These are phyloP conservation scores for Buphagus erythrorhynchus DNA, from an alignment of 2,797 vertebrate genomes.

Conservation along the genomic window DNA sequence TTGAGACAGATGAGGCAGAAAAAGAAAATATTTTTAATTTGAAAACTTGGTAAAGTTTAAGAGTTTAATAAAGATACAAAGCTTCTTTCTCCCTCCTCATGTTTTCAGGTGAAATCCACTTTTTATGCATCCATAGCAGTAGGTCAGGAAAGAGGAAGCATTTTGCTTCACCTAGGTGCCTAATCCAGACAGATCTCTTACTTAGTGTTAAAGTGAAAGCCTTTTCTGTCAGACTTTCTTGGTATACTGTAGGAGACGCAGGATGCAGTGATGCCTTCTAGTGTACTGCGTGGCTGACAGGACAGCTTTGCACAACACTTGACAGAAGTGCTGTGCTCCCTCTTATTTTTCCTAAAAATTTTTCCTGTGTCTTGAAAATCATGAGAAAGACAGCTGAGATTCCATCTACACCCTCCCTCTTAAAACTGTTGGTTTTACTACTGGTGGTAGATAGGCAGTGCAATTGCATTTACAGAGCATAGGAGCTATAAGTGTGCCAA, in stretches of 20 bases:
- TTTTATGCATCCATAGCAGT: background rate
- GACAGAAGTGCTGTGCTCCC: background rate
- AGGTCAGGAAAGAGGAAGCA: background rate
- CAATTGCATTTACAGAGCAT: background rate
- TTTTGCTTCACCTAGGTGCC: background rate
- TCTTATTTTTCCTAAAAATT: background rate
- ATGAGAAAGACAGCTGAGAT: background rate
- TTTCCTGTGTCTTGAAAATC: background rate
- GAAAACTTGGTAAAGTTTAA: background rate
- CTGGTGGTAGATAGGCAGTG: background rate
- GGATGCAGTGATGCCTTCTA: background rate
- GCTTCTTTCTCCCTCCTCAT: background rate
- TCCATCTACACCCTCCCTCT: accelerated
- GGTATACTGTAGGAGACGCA: background rate
- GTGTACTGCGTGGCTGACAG: background rate
- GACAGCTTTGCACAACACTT: background rate
- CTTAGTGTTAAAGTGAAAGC: background rate
- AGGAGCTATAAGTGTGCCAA: background rate
- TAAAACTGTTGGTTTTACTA: background rate
- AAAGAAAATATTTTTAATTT: background rate
- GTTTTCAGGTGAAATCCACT: background rate
- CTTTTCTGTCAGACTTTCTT: background rate
- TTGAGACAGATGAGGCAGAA: background rate
- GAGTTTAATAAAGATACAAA: background rate
- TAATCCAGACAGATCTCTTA: background rate